Percentiles rank a stretch among this genome's conserved stretches.
Conservation (phyloP, 2,113 vertebrate genomes). For the Psammodynastes pulverulentus region DNA sequence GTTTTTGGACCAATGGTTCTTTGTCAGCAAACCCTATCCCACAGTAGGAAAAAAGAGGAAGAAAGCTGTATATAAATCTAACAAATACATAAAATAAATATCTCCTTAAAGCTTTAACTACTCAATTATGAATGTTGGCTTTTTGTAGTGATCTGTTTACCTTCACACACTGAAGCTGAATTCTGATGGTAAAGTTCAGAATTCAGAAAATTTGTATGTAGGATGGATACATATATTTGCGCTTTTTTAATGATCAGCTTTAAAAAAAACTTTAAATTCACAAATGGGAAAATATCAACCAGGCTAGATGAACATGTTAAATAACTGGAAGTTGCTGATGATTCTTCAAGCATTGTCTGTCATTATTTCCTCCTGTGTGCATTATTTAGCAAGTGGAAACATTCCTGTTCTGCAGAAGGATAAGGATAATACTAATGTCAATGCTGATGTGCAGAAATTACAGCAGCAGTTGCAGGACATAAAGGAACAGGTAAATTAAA, state of each 20-base stretch:
- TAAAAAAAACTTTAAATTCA: not conserved
- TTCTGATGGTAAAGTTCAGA: not conserved
- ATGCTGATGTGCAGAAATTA: constrained; percentile 96
- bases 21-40: not conserved
- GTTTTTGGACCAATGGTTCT: not conserved
- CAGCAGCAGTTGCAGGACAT: constrained; percentile 99
- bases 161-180: not conserved
- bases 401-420: constrained; percentile 95
- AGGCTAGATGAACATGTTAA: constrained; percentile 11
- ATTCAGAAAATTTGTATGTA: not conserved
- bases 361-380: constrained; percentile 35
- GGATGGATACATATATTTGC: not conserved
- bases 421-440: constrained; percentile 98
- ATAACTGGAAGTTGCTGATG: not conserved
- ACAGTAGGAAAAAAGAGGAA: not conserved
- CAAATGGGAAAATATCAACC: not conserved
- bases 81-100: not conserved
- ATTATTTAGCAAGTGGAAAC: constrained; percentile 85
- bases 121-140: not conserved
- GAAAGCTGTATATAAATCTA: not conserved
- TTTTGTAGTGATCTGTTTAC: not conserved
- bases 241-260: not conserved
- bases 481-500: constrained; percentile 88
- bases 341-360: fast-evolving
- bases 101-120: not conserved